Base-by-base conservation (phyloP, 2,113 vertebrate genomes). In the Vulpes lagopus region DNA sequence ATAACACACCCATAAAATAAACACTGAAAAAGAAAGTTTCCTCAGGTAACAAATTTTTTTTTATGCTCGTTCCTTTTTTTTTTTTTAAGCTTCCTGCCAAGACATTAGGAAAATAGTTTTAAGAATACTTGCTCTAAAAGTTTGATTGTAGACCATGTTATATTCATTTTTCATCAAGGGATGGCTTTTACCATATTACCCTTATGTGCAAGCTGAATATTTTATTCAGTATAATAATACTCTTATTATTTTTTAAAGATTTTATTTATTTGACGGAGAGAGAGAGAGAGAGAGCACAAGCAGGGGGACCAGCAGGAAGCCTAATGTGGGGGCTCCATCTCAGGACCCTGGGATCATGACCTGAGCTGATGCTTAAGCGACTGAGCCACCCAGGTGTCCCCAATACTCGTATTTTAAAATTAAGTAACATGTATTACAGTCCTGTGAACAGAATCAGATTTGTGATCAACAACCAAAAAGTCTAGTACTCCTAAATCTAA, bases 1-100 rank as follows among this genome's bases (percentile, higher is more conserved):
- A 74, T n/a, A 94, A 96, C 98, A 96, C 0, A 96, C 0, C 5
- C 43, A 92, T 76, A 97, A 97, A 98, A 93, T 11, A 55, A 97
- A 93, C 20, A 97, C 10, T 78, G 8, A 94, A 89, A 82, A 89
- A 83, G 0, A 95, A 19, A 35, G 9, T 20, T 96, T 84, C 73
- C 43, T 60, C 51, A 64, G 60, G 60, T 86, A 86, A 73, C 49
- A 93, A 95, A 9, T 0, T 86, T 3, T 3, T 74, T 84, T 90
- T 43, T 55, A 78, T 82, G 88, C 69, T 97, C 97, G 69, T 73
- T 73, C 35, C n/a, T 49, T 30, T 27, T 62, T 27, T n/a, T n/a
- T 62, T 4, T 74, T 90, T 65, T n/a, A 76, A 78, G 89, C 65
- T 97, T 97, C 78, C 55, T 92, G 43, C 2, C 23, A 82, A 95